Evolutionary conservation across 2,113 vertebrate species (phyloP).

Genomic region (Macrotis lagotis): DNA sequence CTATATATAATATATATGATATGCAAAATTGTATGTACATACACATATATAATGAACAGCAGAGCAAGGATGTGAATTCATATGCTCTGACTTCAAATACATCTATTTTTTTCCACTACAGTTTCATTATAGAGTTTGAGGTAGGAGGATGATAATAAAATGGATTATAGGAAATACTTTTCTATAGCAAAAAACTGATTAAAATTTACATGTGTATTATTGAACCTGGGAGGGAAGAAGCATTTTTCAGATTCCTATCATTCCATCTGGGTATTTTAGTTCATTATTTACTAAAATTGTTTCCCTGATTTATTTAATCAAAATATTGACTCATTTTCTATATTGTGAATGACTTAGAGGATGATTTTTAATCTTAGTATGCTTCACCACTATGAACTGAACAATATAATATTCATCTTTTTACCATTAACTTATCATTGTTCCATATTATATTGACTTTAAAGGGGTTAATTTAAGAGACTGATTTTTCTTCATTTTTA

Average conservation of each 20-base stretch:
- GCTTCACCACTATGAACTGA: conserved; percentile 15
- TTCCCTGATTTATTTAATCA: conserved; percentile 76
- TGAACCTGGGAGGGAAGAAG: conserved; percentile 9
- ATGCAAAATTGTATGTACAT: neutral
- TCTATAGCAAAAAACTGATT: neutral
- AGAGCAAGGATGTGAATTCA: neutral
- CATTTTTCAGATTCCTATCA: conserved; percentile 20
- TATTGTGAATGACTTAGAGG: conserved; percentile 54
- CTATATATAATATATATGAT: neutral
- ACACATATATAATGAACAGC: neutral
- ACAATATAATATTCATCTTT: conserved; percentile 42
- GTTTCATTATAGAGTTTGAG: neutral
- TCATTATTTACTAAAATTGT: conserved; percentile 67
- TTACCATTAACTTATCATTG: neutral
- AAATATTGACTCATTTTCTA: conserved; percentile 72
- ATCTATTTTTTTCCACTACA: neutral
- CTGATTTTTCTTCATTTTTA: neutral
- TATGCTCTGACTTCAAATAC: neutral
- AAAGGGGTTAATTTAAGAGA: neutral
- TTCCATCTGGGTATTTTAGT: conserved; percentile 43
- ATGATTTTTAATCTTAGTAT: conserved; percentile 59
- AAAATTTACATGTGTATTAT: neutral
- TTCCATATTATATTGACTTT: neutral
- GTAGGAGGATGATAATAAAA: neutral
- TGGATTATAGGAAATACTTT: conserved; percentile 24